Evolutionary conservation across 2,113 vertebrate species (phyloP).

Genomic region (Camarhynchus parvulus): DNA sequence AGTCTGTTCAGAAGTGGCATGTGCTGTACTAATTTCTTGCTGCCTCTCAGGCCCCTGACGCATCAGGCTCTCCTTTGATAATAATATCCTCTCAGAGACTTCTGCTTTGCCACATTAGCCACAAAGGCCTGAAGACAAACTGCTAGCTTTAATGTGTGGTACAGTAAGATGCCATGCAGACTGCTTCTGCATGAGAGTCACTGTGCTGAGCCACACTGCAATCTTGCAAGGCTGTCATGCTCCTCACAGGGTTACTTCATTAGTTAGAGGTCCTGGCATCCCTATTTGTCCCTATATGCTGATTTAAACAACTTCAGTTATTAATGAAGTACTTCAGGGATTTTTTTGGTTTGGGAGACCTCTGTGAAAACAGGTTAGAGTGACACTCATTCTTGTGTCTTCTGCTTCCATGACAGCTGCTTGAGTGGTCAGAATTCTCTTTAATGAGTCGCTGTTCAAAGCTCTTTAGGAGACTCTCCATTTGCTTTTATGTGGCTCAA

Average conservation of each 20-base stretch:
- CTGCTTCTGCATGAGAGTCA: neutral
- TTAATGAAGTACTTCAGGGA: neutral
- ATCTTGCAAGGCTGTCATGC: neutral
- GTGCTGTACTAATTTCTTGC: neutral
- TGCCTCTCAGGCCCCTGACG: neutral
- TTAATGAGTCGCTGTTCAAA: neutral
- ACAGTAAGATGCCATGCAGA: neutral
- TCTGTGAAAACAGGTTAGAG: neutral
- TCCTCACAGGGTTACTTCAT: neutral
- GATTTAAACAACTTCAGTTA: neutral
- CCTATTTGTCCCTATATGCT: neutral
- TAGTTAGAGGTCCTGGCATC: neutral
- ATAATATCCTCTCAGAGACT: neutral
- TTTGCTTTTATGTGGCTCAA: neutral
- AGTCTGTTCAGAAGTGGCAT: neutral
- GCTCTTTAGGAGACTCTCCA: neutral
- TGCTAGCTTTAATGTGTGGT: neutral
- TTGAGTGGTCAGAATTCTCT: neutral
- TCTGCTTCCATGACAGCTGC: neutral
- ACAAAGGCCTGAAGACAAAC: neutral
- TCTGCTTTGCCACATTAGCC: neutral
- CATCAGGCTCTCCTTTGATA: neutral
- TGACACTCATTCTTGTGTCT: neutral
- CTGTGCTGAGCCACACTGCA: neutral
- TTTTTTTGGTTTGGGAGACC: neutral